Percentiles rank a stretch among this genome's conserved stretches.
These are phyloP conservation scores for Coremacera marginata DNA, from an alignment of 2,888 invertebrate genomes.

Conservation along the genomic window DNA sequence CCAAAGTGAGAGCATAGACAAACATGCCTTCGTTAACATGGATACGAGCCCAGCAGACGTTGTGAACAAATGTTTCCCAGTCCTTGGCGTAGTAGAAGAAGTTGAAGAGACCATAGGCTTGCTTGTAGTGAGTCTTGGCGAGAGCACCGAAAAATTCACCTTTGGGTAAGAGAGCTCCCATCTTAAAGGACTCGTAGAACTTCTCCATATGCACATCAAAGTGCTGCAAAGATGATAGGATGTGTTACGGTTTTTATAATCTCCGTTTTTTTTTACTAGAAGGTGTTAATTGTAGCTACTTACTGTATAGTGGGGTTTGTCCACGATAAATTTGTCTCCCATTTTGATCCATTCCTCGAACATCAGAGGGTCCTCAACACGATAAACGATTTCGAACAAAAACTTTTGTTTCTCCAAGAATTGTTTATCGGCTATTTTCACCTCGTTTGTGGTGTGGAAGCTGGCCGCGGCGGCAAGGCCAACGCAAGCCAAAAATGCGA, in stretches of 20 bases:
- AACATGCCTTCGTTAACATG: constrained; percentile 78
- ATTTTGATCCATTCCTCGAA: constrained; percentile 53
- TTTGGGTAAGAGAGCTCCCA: constrained; percentile 70
- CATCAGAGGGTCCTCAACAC: constrained; percentile 48
- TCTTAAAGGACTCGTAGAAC: constrained; percentile 49
- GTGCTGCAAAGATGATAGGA: constrained; percentile 55
- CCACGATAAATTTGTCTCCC: constrained; percentile 45
- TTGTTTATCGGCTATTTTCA: constrained; percentile 49
- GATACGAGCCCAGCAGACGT: constrained; percentile 76
- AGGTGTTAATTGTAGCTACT: constrained; percentile 6
- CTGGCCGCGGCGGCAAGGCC: constrained; percentile 54
- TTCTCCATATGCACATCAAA: constrained; percentile 46
- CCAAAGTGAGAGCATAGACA: constrained; percentile 74
- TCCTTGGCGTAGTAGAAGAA: constrained; percentile 77
- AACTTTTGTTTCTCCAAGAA: constrained; percentile 52
- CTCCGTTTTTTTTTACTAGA: no score
- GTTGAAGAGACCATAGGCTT: constrained; percentile 73
- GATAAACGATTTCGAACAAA: constrained; percentile 50
- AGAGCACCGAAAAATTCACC: constrained; percentile 72
- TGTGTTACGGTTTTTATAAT: no score
- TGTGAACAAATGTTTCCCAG: constrained; percentile 77
- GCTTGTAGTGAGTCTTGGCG: constrained; percentile 69
- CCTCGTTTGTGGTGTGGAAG: constrained; percentile 34
- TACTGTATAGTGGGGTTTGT: constrained; percentile 46
- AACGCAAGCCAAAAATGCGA: constrained; percentile 59